Conservation (phyloP, 2,888 invertebrate genomes). For the Ophioninae sp. region DNA sequence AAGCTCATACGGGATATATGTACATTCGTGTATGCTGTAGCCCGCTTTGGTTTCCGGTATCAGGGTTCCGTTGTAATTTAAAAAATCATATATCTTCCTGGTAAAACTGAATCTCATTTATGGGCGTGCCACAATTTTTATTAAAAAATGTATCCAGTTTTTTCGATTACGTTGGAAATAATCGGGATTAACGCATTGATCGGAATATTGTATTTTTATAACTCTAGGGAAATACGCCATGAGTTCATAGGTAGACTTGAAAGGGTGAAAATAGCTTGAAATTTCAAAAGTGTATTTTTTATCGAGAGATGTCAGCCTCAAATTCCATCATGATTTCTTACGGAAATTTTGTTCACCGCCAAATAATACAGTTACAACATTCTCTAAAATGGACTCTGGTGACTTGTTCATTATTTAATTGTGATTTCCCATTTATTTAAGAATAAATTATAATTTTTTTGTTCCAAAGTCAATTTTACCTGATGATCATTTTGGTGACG, state of each 20-base stretch:
- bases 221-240: background rate
- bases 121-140: background rate
- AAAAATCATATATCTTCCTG: background rate
- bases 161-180: background rate
- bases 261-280: too few relatives aligned
- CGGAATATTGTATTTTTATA: background rate
- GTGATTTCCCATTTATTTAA: background rate
- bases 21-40: background rate
- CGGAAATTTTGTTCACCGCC: too few relatives aligned
- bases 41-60: background rate
- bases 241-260: too few relatives aligned
- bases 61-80: background rate
- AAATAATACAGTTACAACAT: background rate
- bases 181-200: background rate
- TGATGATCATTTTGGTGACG: background rate
- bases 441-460: background rate
- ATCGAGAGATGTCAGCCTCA: too few relatives aligned
- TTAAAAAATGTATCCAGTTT: background rate
- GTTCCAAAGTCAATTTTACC: background rate
- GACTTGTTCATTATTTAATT: background rate
- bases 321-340: too few relatives aligned
- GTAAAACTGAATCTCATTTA: background rate
- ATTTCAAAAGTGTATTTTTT: too few relatives aligned
- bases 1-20: background rate
- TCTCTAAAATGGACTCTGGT: background rate